Base-by-base conservation (phyloP, 2,797 vertebrate genomes). In the Anas bernieri region DNA sequence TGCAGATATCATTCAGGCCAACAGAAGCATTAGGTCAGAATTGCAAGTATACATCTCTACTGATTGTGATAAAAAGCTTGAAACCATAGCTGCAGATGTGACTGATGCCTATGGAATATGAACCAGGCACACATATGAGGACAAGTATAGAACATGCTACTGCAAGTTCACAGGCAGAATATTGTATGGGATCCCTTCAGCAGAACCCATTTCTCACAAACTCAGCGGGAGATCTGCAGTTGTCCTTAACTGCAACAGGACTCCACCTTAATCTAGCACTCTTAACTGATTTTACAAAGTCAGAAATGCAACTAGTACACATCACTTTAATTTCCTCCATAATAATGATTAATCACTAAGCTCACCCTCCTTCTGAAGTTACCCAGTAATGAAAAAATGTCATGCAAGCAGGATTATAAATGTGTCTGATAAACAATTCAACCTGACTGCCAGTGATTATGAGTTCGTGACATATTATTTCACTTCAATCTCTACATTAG, bases 381-480 rank as follows among this genome's bases (percentile, higher is more conserved):
- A 77, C 17, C 61, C 33, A 73, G 66, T 59, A 94, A 96, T 92
- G 73, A 94, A 94, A 95, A 88, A 63, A 4, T 16, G 41, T 87
- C 6, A 81, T 31, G 35, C 85, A 85, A 95, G 87, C 77, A 83
- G 81, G 31, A 89, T 88, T 96, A 91, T 67, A 85, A 92, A 79
- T 61, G 33, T 43, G 31, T 72, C 62, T 95, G 73, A 95, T 94
- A 96, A 96, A 94, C 83, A 97, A 87, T 94, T 93, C 72, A 94
- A 39, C 46, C 84, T 86, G 46, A 70, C 67, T 96, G 89, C 79
- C 39, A 83, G 26, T 64, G 48, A 92, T 93, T 74, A 93, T 70
- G 88, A 92, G 82, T 93, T 96, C 59, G 81, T 78, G 93, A 92
- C 72, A 80, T 50, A 91, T 87, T 87, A 95, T 72, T 92, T 92